Conservation (phyloP, 2,888 invertebrate genomes). For the Mylabris sibirica region DNA sequence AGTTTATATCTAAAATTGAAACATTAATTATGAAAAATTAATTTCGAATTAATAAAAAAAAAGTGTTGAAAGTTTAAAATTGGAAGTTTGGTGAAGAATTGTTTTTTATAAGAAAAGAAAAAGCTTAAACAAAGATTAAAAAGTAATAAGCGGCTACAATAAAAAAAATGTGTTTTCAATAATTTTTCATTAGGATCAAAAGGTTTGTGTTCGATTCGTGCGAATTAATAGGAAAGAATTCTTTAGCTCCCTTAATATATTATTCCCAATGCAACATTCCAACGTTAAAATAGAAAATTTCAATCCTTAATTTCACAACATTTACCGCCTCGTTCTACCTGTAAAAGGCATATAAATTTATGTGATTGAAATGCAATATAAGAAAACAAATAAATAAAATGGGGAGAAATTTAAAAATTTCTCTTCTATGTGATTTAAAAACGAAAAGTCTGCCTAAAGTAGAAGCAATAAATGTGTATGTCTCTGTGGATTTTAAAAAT, state of each 20-base stretch:
- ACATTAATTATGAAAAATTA: neutral
- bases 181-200: neutral
- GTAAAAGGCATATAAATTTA: neutral
- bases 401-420: neutral
- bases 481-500: slow-evolving; percentile 6
- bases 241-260: neutral
- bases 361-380: neutral
- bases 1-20: neutral
- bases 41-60: neutral
- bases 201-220: neutral
- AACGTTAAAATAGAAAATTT: neutral
- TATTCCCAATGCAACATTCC: neutral
- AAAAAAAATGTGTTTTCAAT: neutral
- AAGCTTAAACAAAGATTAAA: neutral
- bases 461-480: neutral
- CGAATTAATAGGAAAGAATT: neutral
- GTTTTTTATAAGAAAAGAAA: too few species aligned
- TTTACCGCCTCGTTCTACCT: neutral
- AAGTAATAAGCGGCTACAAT: neutral
- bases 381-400: neutral
- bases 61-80: too few species aligned
- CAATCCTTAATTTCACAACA: neutral
- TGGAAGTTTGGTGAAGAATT: too few species aligned
- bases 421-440: neutral
- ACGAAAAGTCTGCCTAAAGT: neutral